Percentiles rank a stretch among this genome's conserved stretches.
These are phyloP conservation scores for Tylochromis polylepis DNA, from an alignment of 2,113 vertebrate genomes.

Conservation along the genomic window DNA sequence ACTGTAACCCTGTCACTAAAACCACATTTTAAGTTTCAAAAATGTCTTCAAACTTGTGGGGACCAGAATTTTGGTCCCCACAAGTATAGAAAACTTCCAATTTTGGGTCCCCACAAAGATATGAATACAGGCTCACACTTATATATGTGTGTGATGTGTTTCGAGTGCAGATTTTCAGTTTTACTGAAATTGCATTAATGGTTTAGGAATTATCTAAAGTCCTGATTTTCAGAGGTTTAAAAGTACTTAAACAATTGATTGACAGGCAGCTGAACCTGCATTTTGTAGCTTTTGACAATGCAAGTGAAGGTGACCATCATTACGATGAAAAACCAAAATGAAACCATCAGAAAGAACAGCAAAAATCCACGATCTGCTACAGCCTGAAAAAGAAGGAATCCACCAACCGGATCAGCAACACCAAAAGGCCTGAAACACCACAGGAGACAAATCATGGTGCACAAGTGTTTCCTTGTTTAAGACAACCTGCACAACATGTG, in stretches of 20 bases:
- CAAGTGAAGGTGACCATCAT: not conserved
- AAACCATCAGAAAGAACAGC: not conserved
- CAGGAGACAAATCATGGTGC: not conserved
- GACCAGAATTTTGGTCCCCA: too few relatives aligned
- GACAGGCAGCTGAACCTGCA: not conserved
- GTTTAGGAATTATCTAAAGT: not conserved
- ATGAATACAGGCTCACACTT: too few relatives aligned
- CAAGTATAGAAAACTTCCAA: not conserved
- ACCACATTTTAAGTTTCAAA: too few relatives aligned
- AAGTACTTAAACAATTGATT: not conserved
- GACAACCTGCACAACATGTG: not conserved
- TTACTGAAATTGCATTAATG: not conserved
- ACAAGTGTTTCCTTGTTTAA: not conserved
- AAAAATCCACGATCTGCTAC: not conserved
- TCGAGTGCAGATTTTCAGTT: not conserved
- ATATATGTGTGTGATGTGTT: too few relatives aligned
- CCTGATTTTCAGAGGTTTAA: not conserved
- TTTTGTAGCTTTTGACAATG: too few relatives aligned
- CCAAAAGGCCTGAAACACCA: not conserved
- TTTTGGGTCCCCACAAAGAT: rapidly evolving
- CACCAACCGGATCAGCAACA: not conserved
- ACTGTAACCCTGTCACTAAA: too few relatives aligned
- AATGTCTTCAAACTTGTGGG: too few relatives aligned
- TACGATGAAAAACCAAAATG: not conserved
- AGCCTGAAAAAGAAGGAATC: rapidly evolving